Conservation (phyloP, 2,113 vertebrate genomes). For the Pituophis catenifer region DNA sequence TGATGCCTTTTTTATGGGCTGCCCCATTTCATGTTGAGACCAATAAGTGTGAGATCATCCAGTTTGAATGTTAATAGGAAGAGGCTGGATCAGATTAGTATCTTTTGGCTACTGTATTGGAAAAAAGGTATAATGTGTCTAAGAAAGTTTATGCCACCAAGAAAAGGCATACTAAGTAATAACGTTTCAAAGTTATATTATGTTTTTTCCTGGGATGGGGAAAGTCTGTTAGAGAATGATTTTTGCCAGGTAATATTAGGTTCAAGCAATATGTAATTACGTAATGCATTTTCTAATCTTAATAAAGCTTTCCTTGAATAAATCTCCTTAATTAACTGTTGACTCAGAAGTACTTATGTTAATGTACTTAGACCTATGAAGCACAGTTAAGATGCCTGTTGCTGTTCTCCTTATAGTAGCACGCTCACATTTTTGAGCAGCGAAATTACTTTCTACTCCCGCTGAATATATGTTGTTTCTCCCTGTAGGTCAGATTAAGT, state of each 20-base stretch:
- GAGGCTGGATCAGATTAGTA: neutral
- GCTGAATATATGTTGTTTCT: constrained; percentile 27
- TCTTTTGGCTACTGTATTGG: neutral
- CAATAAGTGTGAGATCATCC: neutral
- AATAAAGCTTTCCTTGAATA: constrained; percentile 1
- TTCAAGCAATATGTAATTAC: neutral
- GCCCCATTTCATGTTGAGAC: neutral
- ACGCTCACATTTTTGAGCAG: neutral
- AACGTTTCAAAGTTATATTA: neutral
- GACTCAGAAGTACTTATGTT: constrained; percentile 25
- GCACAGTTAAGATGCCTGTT: constrained; percentile 24
- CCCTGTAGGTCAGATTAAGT: constrained; percentile 4
- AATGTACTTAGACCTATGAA: constrained; percentile 29
- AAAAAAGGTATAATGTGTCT: neutral
- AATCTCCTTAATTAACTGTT: constrained; percentile 15
- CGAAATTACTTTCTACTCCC: constrained; percentile 20
- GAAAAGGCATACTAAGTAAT: neutral
- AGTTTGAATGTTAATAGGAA: neutral
- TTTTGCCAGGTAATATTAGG: neutral
- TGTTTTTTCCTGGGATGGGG: neutral
- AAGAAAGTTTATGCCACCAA: neutral
- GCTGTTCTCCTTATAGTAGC: constrained; percentile 19
- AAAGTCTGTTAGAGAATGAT: neutral
- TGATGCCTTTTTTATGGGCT: neutral
- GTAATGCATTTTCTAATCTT: constrained; percentile 26